A percentile compares a stretch with the other conserved stretches of the same genome.
phyloP scores from a whole-genome alignment of 2,888 invertebrate genomes.

The Nymphalis c-album region DNA sequence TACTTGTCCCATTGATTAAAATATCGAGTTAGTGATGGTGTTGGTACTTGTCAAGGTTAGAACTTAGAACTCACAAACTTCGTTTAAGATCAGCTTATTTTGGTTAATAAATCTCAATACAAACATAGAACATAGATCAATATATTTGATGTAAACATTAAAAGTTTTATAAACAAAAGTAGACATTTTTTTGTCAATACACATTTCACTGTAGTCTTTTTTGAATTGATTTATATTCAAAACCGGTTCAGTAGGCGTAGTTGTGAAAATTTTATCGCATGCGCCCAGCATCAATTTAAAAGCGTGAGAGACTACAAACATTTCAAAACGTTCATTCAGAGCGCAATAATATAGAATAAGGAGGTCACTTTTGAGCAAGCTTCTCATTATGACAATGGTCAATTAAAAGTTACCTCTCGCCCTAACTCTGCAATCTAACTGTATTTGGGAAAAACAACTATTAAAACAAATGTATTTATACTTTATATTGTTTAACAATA shows the following conservation, averaged over 20 bases:
- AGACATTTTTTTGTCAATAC: neutral
- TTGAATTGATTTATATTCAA: slow-evolving; percentile 6
- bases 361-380: slow-evolving; percentile 66
- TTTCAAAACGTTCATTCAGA: slow-evolving; percentile 68
- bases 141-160: no score
- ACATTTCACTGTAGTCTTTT: neutral
- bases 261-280: slow-evolving; percentile 28
- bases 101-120: no score
- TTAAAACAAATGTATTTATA: slow-evolving; percentile 15
- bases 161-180: no score
- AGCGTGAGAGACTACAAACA: slow-evolving; percentile 67
- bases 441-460: slow-evolving; percentile 27
- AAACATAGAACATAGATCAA: no score
- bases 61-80: no score
- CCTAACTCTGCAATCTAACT: slow-evolving; percentile 46
- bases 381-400: slow-evolving; percentile 77
- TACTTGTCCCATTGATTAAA: no score
- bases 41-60: no score
- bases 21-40: no score
- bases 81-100: no score
- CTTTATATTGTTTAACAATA: neutral
- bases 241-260: slow-evolving; percentile 14
- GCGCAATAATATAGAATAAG: slow-evolving; percentile 57
- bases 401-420: slow-evolving; percentile 61
- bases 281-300: slow-evolving; percentile 43